Conservation (phyloP, 2,113 vertebrate genomes). For the Connochaetes taurinus region DNA sequence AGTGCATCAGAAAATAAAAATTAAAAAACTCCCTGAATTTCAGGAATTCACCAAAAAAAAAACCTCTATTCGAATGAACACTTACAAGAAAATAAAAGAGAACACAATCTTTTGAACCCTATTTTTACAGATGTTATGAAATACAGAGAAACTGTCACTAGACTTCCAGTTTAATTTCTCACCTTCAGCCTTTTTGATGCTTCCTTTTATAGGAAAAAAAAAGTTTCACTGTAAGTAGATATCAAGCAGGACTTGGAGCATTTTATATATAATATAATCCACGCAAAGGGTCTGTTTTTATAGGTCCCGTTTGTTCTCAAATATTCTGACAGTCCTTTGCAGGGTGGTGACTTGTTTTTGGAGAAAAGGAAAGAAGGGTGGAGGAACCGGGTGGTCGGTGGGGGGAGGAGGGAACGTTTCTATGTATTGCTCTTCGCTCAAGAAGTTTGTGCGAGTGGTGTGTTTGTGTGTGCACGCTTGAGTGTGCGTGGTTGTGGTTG, state of each 20-base stretch:
- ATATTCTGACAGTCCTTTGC: slow-evolving; percentile 70
- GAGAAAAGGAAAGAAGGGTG: slow-evolving; percentile 26
- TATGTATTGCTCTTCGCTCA: slow-evolving; percentile 63
- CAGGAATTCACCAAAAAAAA: slow-evolving; percentile 89
- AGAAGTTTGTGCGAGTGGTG: slow-evolving; percentile 57
- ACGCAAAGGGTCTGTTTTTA: slow-evolving; percentile 69
- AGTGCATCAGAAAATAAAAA: slow-evolving; percentile 98
- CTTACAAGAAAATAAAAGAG: slow-evolving; percentile 89
- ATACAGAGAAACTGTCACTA: slow-evolving; percentile 79
- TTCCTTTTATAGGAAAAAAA: slow-evolving; percentile 72
- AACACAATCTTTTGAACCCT: slow-evolving; percentile 87
- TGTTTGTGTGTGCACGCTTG: background rate
- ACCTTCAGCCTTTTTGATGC: slow-evolving; percentile 81
- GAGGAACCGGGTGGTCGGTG: background rate
- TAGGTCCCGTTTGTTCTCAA: slow-evolving; percentile 62
- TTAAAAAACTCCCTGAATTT: slow-evolving; percentile 92
- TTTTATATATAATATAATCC: slow-evolving; percentile 75
- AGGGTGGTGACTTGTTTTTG: slow-evolving; percentile 44
- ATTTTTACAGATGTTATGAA: slow-evolving; percentile 90
- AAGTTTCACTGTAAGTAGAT: slow-evolving; percentile 74
- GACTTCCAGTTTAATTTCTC: slow-evolving; percentile 79
- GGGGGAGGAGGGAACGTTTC: slow-evolving; percentile 29
- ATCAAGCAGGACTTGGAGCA: slow-evolving; percentile 74
- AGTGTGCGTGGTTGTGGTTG: background rate
- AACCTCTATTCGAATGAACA: slow-evolving; percentile 86